A percentile compares a stretch with the other conserved stretches of the same genome.
These are phyloP conservation scores for Procambarus virginalis DNA, from an alignment of 1,140 invertebrate species.

Conservation along the genomic window DNA sequence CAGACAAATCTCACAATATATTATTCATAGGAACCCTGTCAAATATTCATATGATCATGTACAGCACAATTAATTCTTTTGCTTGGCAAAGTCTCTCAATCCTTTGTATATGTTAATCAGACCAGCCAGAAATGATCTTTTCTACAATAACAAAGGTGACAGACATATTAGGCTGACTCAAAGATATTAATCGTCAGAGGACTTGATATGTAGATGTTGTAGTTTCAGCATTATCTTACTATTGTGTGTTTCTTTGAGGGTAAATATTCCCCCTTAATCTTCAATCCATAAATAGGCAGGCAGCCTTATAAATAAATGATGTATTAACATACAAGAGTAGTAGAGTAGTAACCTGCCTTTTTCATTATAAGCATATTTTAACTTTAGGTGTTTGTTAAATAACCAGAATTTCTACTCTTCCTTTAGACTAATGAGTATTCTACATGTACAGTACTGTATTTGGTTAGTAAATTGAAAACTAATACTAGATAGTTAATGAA, in stretches of 20 bases:
- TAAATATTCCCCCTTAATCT: neutral
- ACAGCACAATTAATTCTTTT: neutral
- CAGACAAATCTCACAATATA: neutral
- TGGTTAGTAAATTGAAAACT: too few species aligned
- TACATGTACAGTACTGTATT: too few species aligned
- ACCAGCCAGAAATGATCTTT: neutral
- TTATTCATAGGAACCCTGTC: neutral
- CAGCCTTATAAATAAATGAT: neutral
- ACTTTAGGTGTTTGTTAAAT: neutral
- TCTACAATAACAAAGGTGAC: neutral
- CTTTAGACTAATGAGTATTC: neutral
- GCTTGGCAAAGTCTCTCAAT: neutral
- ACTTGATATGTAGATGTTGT: slow-evolving; percentile 1
- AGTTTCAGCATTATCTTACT: neutral
- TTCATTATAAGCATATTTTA: neutral
- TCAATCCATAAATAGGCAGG: neutral
- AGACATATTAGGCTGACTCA: neutral
- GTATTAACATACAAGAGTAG: neutral
- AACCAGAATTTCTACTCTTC: neutral
- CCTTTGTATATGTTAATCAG: neutral
- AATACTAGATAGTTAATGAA: neutral
- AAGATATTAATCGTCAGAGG: neutral
- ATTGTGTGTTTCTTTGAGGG: neutral
- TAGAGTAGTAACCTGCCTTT: neutral
- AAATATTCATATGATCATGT: neutral